Percentiles rank a stretch among this genome's conserved stretches.
Conservation (phyloP, 2,113 vertebrate genomes). For the Tragelaphus buxtoni region DNA sequence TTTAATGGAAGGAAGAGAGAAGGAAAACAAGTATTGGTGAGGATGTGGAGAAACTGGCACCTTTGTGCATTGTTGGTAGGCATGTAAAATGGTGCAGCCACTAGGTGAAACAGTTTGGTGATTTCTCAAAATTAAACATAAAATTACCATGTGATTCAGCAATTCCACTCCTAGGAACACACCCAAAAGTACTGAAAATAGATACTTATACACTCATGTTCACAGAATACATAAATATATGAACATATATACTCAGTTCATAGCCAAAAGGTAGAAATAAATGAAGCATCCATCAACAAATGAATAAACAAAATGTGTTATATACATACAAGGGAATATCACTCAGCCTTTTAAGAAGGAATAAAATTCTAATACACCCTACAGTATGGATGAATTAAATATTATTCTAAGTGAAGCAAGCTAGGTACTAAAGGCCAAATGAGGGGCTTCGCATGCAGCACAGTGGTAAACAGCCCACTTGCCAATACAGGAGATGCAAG, state of each 20-base stretch:
- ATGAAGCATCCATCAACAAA: not conserved
- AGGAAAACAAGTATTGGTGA: not conserved
- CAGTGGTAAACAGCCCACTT: not conserved
- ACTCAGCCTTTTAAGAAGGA: not conserved
- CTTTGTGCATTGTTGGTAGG: not conserved
- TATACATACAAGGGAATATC: not conserved
- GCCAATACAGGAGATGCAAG: not conserved
- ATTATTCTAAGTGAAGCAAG: not conserved
- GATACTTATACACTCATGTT: not conserved
- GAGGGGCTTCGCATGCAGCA: not conserved
- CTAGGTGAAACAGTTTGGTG: not conserved
- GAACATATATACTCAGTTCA: not conserved
- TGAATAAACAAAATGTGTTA: not conserved
- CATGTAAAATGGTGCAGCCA: not conserved
- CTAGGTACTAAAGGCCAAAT: not conserved
- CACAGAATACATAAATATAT: not conserved
- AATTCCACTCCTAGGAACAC: not conserved
- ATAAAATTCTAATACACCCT: not conserved
- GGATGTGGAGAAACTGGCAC: not conserved
- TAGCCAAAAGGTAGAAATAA: not conserved
- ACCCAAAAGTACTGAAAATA: not conserved
- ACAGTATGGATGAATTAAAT: not conserved
- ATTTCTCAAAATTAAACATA: not conserved
- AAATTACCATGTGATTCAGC: not conserved
- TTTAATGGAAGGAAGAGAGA: not conserved